phyloP scores from a whole-genome alignment of 2,797 vertebrate species.

The Salmo trutta region DNA sequence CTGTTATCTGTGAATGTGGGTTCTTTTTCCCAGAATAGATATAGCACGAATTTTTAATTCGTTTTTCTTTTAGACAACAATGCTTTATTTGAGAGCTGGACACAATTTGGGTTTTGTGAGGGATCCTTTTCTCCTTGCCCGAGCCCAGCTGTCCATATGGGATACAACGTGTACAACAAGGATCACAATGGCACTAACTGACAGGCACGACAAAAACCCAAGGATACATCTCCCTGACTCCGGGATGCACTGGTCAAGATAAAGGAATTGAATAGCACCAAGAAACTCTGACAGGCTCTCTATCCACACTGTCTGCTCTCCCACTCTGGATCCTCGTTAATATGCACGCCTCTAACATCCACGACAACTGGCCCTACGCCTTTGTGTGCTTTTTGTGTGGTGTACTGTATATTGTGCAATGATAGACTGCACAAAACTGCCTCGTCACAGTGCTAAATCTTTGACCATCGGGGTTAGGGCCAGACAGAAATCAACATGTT shows the following conservation, averaged over 20 bases:
- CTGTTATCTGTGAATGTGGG: slow-evolving; percentile 83
- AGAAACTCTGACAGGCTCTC: slow-evolving; percentile 70
- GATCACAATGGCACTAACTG: slow-evolving; percentile 97
- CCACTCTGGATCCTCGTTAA: slow-evolving; percentile 79
- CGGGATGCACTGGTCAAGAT: slow-evolving; percentile 80
- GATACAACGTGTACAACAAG: slow-evolving; percentile 91
- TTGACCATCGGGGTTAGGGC: slow-evolving; percentile 70
- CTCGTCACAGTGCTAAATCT: slow-evolving; percentile 70
- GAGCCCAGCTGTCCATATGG: slow-evolving; percentile 99
- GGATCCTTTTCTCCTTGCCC: slow-evolving; percentile 87
- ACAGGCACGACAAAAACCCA: slow-evolving; percentile 91
- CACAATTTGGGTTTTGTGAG: slow-evolving; percentile 99
- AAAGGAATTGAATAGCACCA: slow-evolving; percentile 82
- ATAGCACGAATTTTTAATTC: slow-evolving; percentile 99
- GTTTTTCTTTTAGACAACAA: slow-evolving; percentile 99
- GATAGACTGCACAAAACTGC: slow-evolving; percentile 82
- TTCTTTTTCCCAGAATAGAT: slow-evolving; percentile 90
- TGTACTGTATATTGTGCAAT: slow-evolving; percentile 89
- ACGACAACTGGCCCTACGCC: slow-evolving; percentile 80
- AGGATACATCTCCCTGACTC: slow-evolving; percentile 93
- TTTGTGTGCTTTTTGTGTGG: slow-evolving; percentile 76
- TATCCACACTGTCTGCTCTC: slow-evolving; percentile 71
- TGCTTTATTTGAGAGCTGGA: slow-evolving; percentile 95
- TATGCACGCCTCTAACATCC: slow-evolving; percentile 95
- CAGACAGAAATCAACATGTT: slow-evolving; percentile 64